Percentiles rank a stretch among this genome's conserved stretches.
Evolutionary conservation across 2,888 invertebrate genomes (phyloP).

Genomic region (Eupithecia exiguata): DNA sequence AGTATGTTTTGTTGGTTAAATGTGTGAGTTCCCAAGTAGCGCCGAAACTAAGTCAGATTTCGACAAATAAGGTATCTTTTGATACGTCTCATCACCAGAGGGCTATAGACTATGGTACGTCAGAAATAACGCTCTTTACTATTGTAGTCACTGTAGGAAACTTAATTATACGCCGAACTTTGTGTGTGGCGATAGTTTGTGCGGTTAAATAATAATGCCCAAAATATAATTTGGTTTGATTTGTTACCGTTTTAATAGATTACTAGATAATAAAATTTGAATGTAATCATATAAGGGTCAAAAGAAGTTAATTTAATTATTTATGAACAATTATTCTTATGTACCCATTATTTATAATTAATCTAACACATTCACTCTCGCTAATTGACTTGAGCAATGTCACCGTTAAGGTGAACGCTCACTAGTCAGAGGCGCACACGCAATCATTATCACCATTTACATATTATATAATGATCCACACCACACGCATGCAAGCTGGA

Average conservation of each 20-base stretch:
- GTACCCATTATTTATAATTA: constrained; percentile 26
- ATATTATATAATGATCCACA: not conserved
- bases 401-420: constrained; percentile 34
- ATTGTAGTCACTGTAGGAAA: not conserved
- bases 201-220: constrained; percentile 7
- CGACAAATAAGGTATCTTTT: not conserved
- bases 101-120: too few species aligned
- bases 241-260: not conserved
- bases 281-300: not conserved
- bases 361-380: constrained; percentile 42
- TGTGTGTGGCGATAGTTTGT: not conserved
- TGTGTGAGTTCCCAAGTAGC: too few species aligned
- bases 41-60: not conserved
- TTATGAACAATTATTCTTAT: constrained; percentile 7
- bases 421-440: constrained; percentile 11
- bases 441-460: not conserved
- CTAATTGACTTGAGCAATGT: constrained; percentile 69
- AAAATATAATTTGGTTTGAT: not conserved
- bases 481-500: not conserved
- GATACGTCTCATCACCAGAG: not conserved
- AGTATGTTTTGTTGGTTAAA: not conserved
- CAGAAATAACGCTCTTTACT: not conserved
- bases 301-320: not conserved
- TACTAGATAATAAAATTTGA: not conserved
- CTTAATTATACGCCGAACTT: not conserved